Evolutionary conservation across 2,797 vertebrate species (phyloP).

Genomic region (Melanotaenia trifasciata): DNA sequence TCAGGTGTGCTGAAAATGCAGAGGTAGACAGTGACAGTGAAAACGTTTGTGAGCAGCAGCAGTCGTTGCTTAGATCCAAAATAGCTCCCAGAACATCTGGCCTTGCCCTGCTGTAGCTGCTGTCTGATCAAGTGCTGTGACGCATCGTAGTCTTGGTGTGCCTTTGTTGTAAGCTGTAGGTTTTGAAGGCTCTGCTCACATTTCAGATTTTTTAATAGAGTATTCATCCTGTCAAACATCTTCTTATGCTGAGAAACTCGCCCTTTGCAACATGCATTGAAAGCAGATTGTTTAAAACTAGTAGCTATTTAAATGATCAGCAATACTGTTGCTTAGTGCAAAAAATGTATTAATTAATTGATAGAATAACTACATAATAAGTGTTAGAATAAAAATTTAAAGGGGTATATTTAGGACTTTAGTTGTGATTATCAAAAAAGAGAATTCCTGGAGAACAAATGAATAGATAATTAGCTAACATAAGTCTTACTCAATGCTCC

Average conservation of each 20-base stretch:
- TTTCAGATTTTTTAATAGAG: not conserved
- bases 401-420: slow-evolving; percentile 1
- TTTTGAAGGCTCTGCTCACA: slow-evolving; percentile 25
- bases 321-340: not conserved
- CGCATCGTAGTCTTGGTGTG: slow-evolving; percentile 49
- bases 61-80: slow-evolving; percentile 9
- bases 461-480: not conserved
- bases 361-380: not conserved
- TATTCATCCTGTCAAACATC: not conserved
- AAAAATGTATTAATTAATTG: not conserved
- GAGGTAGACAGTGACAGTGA: slow-evolving; percentile 16
- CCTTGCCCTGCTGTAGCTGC: slow-evolving; percentile 36
- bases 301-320: slow-evolving; percentile 3
- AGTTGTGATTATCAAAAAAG: not conserved
- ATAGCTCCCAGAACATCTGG: slow-evolving; percentile 29
- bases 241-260: not conserved
- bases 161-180: slow-evolving; percentile 51
- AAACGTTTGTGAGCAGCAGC: not conserved
- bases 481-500: slow-evolving; percentile 13
- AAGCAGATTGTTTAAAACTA: not conserved
- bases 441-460: not conserved
- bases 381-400: slow-evolving; percentile 1
- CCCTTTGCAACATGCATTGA: not conserved
- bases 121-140: slow-evolving; percentile 49
- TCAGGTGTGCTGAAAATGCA: slow-evolving; percentile 23